Evolutionary conservation across 2,888 invertebrate species (phyloP).

Genomic region (Ormyrus thymus): DNA sequence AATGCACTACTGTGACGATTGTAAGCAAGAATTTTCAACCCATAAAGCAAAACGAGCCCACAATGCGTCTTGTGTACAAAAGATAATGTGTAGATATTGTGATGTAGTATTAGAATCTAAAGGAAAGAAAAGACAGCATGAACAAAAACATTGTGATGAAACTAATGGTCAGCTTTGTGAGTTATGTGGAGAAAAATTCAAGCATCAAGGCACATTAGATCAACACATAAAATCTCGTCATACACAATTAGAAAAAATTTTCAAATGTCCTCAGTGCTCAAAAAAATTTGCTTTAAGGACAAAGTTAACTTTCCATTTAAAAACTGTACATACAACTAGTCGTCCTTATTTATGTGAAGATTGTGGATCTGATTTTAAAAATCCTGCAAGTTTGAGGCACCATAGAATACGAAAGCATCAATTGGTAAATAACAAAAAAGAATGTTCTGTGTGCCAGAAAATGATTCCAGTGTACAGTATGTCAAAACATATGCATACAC

Average conservation of each 20-base stretch:
- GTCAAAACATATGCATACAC: slow-evolving; percentile 74
- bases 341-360: slow-evolving; percentile 72
- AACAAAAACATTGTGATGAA: slow-evolving; percentile 72
- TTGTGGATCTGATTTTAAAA: slow-evolving; percentile 73
- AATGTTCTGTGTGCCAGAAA: slow-evolving; percentile 71
- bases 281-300: slow-evolving; percentile 73
- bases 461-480: slow-evolving; percentile 72
- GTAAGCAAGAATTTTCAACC: slow-evolving; percentile 68
- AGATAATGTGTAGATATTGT: slow-evolving; percentile 70
- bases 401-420: slow-evolving; percentile 73
- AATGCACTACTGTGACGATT: slow-evolving; percentile 71
- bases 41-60: slow-evolving; percentile 70
- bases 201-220: slow-evolving; percentile 72
- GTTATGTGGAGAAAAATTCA: slow-evolving; percentile 72
- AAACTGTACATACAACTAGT: slow-evolving; percentile 71
- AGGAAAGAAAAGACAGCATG: slow-evolving; percentile 72
- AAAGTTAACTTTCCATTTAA: slow-evolving; percentile 72
- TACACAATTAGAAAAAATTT: slow-evolving; percentile 72
- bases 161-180: slow-evolving; percentile 71
- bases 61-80: slow-evolving; percentile 67
- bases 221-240: slow-evolving; percentile 72
- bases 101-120: slow-evolving; percentile 68
- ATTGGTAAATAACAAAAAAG: slow-evolving; percentile 69
- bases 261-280: slow-evolving; percentile 71
- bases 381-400: slow-evolving; percentile 72